A percentile compares a stretch with the other conserved stretches of the same genome.
Evolutionary conservation across 2,888 invertebrate genomes (phyloP).

Genomic region (Chaetogeoica ovagalla): DNA sequence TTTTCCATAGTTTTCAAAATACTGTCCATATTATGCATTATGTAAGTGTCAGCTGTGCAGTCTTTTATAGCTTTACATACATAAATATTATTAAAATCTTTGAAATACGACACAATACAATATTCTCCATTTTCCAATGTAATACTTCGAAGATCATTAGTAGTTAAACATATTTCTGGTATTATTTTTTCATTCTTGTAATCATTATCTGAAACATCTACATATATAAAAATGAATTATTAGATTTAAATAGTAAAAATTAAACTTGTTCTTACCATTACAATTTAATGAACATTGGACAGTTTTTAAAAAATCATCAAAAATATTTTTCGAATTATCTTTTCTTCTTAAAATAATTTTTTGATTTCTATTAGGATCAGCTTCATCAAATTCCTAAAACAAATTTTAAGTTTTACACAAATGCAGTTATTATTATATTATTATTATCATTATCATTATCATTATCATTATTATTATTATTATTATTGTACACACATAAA

Average conservation of each 20-base stretch:
- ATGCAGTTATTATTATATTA: too few species aligned
- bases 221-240: neutral
- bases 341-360: constrained; percentile 8
- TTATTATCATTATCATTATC: too few species aligned
- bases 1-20: neutral
- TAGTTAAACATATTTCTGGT: neutral
- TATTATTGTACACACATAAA: neutral
- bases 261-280: constrained; percentile 8
- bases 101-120: constrained; percentile 23
- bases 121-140: constrained; percentile 10
- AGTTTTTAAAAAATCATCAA: constrained; percentile 19
- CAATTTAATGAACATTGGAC: neutral
- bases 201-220: neutral
- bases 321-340: constrained; percentile 18
- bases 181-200: neutral
- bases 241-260: neutral
- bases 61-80: constrained; percentile 22
- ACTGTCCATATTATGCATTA: constrained; percentile 4
- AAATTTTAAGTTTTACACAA: too few species aligned
- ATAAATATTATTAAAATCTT: constrained; percentile 40
- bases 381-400: constrained; percentile 37
- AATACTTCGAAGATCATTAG: neutral
- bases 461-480: too few species aligned
- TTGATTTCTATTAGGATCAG: constrained; percentile 1
- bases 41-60: neutral